phyloP scores from a whole-genome alignment of 2,797 vertebrate species.

The Varecia variegata region DNA sequence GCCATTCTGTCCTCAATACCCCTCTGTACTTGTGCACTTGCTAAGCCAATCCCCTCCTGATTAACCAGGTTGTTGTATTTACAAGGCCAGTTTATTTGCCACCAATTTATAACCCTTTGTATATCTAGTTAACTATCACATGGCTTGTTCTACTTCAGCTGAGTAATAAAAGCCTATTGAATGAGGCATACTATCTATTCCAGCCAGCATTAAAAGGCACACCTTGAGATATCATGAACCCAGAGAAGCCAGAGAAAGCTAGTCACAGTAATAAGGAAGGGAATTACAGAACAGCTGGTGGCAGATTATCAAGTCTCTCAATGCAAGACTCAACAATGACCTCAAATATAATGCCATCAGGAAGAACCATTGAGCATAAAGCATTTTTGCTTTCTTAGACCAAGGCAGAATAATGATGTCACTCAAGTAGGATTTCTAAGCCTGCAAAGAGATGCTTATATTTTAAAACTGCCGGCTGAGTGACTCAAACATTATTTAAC shows the following conservation, averaged over 20 bases:
- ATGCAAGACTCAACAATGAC: background rate
- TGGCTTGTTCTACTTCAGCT: background rate
- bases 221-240: conserved; percentile 37
- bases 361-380: background rate
- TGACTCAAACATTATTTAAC: background rate
- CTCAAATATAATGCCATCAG: background rate
- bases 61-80: background rate
- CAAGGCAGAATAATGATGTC: background rate
- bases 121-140: conserved; percentile 32
- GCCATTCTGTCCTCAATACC: background rate
- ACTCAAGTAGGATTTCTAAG: conserved; percentile 16
- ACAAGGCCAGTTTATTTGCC: background rate
- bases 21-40: background rate
- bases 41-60: background rate
- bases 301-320: conserved; percentile 10
- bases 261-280: conserved; percentile 47
- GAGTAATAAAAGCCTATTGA: conserved; percentile 50
- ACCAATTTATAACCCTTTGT: conserved; percentile 15
- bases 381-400: conserved; percentile 36
- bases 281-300: conserved; percentile 50
- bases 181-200: background rate
- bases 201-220: conserved; percentile 11
- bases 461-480: background rate
- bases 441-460: background rate
- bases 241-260: conserved; percentile 22